These are phyloP conservation scores for Triplophysa yarkandensis DNA, from an alignment of 2,797 vertebrate species.

Conservation along the genomic window DNA sequence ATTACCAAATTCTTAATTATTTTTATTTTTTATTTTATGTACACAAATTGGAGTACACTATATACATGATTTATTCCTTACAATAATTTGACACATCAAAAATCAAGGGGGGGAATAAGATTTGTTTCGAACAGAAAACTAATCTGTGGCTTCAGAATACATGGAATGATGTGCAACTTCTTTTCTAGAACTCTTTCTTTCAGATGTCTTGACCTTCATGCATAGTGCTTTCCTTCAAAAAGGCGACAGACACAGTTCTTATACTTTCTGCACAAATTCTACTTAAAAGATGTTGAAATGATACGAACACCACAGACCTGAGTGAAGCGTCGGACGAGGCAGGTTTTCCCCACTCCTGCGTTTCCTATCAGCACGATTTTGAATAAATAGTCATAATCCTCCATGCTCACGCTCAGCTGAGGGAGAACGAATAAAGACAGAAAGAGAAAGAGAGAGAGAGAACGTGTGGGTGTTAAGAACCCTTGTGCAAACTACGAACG, in stretches of 20 bases:
- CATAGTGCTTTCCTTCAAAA: not conserved
- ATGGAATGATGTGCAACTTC: not conserved
- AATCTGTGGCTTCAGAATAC: not conserved
- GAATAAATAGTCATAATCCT: constrained; percentile 99
- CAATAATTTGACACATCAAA: not conserved
- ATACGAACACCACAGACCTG: constrained; percentile 81
- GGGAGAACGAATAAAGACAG: not conserved
- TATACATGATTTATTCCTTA: not conserved
- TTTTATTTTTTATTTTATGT: not conserved
- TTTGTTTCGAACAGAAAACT: not conserved
- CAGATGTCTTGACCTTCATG: not conserved
- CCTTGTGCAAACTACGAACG: constrained; percentile 14
- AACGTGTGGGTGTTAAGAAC: constrained; percentile 24
- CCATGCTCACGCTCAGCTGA: constrained; percentile 84
- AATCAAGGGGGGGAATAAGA: too few species aligned
- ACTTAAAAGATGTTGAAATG: not conserved
- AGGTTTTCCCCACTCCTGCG: constrained; percentile 98
- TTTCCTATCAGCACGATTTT: constrained; percentile 99
- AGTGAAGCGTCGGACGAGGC: constrained; percentile 96
- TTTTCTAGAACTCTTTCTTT: not conserved
- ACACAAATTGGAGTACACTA: not conserved
- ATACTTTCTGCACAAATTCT: not conserved
- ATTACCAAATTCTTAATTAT: not conserved
- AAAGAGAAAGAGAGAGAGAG: not conserved
- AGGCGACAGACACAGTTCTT: too few species aligned